Percentiles rank a stretch among this genome's conserved stretches.
Conservation (phyloP, 2,797 vertebrate species). For the Momotus momota region DNA sequence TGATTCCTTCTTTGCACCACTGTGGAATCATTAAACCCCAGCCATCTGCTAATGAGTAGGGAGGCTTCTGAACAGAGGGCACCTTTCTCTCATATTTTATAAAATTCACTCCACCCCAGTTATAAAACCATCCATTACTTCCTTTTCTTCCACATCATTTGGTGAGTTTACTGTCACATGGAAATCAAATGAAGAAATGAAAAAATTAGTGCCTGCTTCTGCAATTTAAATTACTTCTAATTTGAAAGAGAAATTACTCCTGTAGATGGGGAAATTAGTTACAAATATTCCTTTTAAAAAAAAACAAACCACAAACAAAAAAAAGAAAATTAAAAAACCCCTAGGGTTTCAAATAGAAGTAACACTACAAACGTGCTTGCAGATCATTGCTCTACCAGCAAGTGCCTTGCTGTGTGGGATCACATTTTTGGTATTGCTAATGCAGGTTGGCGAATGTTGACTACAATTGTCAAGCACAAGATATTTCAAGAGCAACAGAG, state of each 20-base stretch:
- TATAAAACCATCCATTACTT: not conserved
- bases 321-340: no score
- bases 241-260: not conserved
- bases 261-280: not conserved
- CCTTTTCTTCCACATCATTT: not conserved
- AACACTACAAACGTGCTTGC: not conserved
- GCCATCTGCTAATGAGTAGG: constrained; percentile 46
- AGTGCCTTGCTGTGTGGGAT: not conserved
- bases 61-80: constrained; percentile 28
- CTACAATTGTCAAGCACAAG: not conserved
- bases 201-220: not conserved
- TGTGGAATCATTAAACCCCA: not conserved
- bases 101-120: not conserved
- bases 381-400: not conserved
- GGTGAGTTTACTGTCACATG: not conserved
- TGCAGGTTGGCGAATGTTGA: not conserved
- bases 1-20: not conserved
- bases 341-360: not conserved
- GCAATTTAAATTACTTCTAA: not conserved
- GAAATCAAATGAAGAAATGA: constrained; percentile 8
- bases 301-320: not conserved
- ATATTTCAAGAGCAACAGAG: not conserved
- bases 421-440: not conserved
- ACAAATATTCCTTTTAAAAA: not conserved
- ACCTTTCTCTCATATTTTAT: not conserved